Evolutionary conservation across 2,113 vertebrate species (phyloP), one percentile per base, ranked within the genome.

Genomic region (Phrynocephalus versicolor): DNA sequence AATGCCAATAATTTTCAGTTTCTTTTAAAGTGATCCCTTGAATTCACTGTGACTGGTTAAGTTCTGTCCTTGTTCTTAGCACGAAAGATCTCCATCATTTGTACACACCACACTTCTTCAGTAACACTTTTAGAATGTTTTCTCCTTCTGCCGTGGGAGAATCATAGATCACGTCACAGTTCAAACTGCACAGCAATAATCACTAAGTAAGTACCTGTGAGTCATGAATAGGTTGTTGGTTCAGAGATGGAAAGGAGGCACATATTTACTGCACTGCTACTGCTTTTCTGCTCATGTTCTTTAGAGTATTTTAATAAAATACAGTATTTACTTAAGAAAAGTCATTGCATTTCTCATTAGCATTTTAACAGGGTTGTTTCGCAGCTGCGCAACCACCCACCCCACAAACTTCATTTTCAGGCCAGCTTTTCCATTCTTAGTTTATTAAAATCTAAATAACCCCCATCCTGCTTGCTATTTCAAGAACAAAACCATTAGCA

Each of bases 401-500:
- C 85, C 58, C 15, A n/a, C 79, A 35, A 33, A 33, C 65, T 39
- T 87, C 23, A 37, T 60, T 71, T 13, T 39, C 57, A 51, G 41
- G 85, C 85, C 71, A 85, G 10, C 3, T 88, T 85, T 85, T 37
- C 16, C 39, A 35, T 1, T 72, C 21, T 5, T 73, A 72, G 0
- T 79, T 86, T 84, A 58, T 64, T 82, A 37, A 91, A 94, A 89
- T 41, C 2, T 76, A 30, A 23, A 87, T 87, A 14, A 85, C 15
- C 78, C 7, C n/a, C 33, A 4, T 9, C 45, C 73, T 6, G 13
- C 62, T 45, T 86, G 67, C 82, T 89, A 55, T 82, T 88, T 89
- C 72, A 86, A 55, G 51, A 88, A 82, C 55, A 90, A 94, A 88
- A 87, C 88, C 85, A 88, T 88, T 89, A 87, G 62, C 10, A 93